A percentile compares a stretch with the other conserved stretches of the same genome.
These are phyloP conservation scores for Venturia canescens DNA, from an alignment of 1,140 invertebrate genomes.

Conservation along the genomic window DNA sequence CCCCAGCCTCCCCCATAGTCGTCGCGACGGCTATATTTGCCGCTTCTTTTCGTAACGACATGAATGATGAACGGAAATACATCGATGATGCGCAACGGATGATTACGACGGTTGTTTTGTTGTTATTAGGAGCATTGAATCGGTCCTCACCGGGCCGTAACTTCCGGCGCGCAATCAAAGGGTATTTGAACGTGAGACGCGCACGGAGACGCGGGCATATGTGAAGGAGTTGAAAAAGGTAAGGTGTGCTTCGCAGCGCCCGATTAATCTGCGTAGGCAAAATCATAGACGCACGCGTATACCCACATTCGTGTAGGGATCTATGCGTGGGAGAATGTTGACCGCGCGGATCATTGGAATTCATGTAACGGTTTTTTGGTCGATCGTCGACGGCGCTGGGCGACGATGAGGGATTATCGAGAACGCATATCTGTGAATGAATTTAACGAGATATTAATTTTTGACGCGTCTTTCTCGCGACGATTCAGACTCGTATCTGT, in stretches of 20 bases:
- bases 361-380: conserved; percentile 50
- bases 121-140: conserved; percentile 43
- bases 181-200: background rate
- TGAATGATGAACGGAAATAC: conserved; percentile 23
- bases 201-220: background rate
- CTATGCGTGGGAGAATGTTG: conserved; percentile 51
- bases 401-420: conserved; percentile 47
- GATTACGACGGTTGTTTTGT: background rate
- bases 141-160: conserved; percentile 46
- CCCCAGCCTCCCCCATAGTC: no score
- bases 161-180: conserved; percentile 46
- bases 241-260: no score
- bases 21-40: no score
- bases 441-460: conserved; percentile 35
- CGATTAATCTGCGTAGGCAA: conserved; percentile 36
- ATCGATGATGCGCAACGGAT: conserved; percentile 39
- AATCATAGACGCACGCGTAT: background rate
- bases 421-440: conserved; percentile 18
- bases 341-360: conserved; percentile 54
- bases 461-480: conserved; percentile 8
- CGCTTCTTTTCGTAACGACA: background rate
- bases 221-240: background rate
- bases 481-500: background rate
- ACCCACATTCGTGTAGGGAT: background rate
- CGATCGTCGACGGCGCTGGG: conserved; percentile 10